phyloP scores from a whole-genome alignment of 2,888 invertebrate species.

The Phanerotoma sp. region DNA sequence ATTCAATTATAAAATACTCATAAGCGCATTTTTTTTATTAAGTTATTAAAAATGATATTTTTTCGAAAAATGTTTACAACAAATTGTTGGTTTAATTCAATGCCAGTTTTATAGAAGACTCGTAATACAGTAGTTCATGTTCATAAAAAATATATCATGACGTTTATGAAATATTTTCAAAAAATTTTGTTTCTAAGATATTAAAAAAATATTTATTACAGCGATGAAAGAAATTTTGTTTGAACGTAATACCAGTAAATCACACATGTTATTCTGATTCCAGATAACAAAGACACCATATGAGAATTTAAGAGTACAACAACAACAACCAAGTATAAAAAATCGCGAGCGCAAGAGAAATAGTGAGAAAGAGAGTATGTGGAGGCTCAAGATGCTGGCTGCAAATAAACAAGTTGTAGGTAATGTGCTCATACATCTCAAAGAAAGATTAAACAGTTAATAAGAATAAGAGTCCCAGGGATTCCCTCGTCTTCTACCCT shows the following conservation, averaged over 20 bases:
- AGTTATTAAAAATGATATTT: too few species aligned
- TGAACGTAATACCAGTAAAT: constrained; percentile 10
- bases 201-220: constrained; percentile 12
- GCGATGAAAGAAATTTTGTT: constrained; percentile 11
- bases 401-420: constrained; percentile 55
- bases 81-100: too few species aligned
- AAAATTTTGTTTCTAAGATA: neutral
- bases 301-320: constrained; percentile 13
- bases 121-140: too few species aligned
- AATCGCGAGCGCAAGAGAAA: constrained; percentile 13
- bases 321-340: constrained; percentile 7
- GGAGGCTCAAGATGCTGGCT: constrained; percentile 23
- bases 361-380: constrained; percentile 17
- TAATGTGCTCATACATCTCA: constrained; percentile 56
- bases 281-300: constrained; percentile 17
- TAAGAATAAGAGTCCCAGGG: constrained; percentile 57
- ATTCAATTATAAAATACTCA: too few species aligned
- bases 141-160: too few species aligned
- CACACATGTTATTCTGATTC: constrained; percentile 13
- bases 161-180: too few species aligned
- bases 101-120: too few species aligned
- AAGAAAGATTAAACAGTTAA: constrained; percentile 58
- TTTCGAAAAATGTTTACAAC: too few species aligned
- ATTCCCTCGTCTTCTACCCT: constrained; percentile 22
- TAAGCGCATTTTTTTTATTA: too few species aligned